Base-by-base conservation (phyloP, 1,140 invertebrate species). In the Formica exsecta region DNA sequence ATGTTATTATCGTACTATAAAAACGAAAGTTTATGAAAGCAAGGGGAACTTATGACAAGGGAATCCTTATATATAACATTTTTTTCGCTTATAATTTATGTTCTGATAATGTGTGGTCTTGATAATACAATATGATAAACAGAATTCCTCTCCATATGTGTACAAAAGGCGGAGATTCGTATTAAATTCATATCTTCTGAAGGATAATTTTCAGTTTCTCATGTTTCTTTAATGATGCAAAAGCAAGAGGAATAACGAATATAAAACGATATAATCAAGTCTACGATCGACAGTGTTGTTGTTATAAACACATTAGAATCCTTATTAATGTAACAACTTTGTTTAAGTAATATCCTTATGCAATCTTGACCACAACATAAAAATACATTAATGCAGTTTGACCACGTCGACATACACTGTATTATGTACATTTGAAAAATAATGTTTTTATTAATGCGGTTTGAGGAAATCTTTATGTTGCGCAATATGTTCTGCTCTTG, bases 151-250 rank as follows among this genome's bases (percentile, higher is more conserved):
- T 32, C 11, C 5, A 86, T 86, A 51, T 16, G 25, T 29, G 3
- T 22, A 1, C 11, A 68, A 0, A 54, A 16, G 22, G 32, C 32
- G 16, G n/a, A 19, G 38, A 11, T n/a, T 11, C n/a, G 41, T 25
- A 48, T 71, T 38, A 61, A 62, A 74, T 73, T n/a, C n/a, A 48
- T 73, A 48, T 83, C 29, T 83, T 22, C 8, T 5, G 16, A 8
- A n/a, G 19, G 13, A 36, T 7, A 22, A 44, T 54, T 54, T 73
- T 81, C 38, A 44, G 59, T 66, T 61, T 62, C 22, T 29, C 3
- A 22, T 48, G 54, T 16, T 29, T 41, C 13, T 36, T 59, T 2
- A 32, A 22, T 2, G 51, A 41, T 32, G 36, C 22, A 81, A 61
- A 41, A 16, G 9, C 7, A 19, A 36, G 22, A 32, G 36, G 59